Percentiles rank a stretch among this genome's conserved stretches.
These are phyloP conservation scores for Plectropomus leopardus DNA, from an alignment of 2,113 vertebrate species.

Conservation along the genomic window DNA sequence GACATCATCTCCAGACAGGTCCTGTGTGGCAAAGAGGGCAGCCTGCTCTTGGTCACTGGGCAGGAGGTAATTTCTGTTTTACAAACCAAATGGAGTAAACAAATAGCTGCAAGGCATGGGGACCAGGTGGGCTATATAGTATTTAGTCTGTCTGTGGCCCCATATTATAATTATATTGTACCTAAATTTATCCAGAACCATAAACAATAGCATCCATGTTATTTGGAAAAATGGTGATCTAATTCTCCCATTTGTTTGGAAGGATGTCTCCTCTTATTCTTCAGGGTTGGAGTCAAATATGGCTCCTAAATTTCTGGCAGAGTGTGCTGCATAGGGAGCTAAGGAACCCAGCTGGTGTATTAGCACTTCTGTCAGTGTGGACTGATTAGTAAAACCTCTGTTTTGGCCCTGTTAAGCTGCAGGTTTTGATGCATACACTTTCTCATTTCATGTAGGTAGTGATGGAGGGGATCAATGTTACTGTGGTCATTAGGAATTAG, in stretches of 20 bases:
- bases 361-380: too few relatives aligned
- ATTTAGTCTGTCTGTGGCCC: not conserved
- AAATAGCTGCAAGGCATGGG: not conserved
- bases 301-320: too few relatives aligned
- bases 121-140: too few relatives aligned
- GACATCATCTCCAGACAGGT: conserved; percentile 93
- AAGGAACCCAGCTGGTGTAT: too few relatives aligned
- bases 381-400: too few relatives aligned
- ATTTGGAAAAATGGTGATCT: not conserved
- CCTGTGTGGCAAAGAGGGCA: conserved; percentile 88
- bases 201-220: not conserved
- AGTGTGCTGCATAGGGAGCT: too few relatives aligned
- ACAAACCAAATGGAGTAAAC: not conserved
- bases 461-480: too few relatives aligned
- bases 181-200: not conserved
- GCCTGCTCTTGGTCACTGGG: conserved; percentile 90
- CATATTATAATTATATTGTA: not conserved
- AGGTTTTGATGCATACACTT: too few relatives aligned
- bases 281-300: not conserved
- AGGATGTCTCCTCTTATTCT: not conserved
- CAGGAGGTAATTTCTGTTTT: conserved; percentile 89
- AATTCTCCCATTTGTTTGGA: not conserved
- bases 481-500: too few relatives aligned
- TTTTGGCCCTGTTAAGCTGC: too few relatives aligned
- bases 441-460: too few relatives aligned